Evolutionary conservation across 1,140 invertebrate genomes (phyloP), one percentile per base, ranked within the genome.

Genomic region (Oscheius sp.): DNA sequence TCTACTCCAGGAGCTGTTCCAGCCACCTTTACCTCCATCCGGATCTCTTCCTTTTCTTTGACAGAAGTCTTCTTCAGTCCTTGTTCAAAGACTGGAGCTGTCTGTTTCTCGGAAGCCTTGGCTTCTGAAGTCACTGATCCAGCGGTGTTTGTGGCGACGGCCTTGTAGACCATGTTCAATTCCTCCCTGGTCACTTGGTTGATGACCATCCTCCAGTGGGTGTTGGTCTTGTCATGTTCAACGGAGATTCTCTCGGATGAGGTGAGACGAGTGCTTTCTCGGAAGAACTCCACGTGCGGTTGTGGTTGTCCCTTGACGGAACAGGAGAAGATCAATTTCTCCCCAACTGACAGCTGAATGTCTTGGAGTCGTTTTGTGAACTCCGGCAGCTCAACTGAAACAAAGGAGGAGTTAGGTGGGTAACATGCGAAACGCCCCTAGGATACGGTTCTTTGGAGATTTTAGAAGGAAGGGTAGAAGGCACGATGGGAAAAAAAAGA

Each of bases 11-110:
- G 90, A 0, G 92, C 92, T 79, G 91, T 90, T 1, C 91, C 90
- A 0, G 93, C 89, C 13, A 94, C 89, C 63, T 89, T 88, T 78
- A 95, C 90, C 35, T 89, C 90, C n/a, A 93, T 88, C 42, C 87
- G 89, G 77, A 93, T 91, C 38, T 90, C 90, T 85, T 94, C 91
- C 23, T 90, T 88, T 42, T 73, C 71, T 45, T 72, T 73, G 38
- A 73, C 70, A 18, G 13, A 18, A 18, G 29, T 29, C 10, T 13
- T 26, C 70, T 72, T 58, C 71, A 73, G 28, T 13, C 52, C 70
- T 75, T 74, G 35, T 36, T 73, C 34, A 74, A 73, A 18, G 23
- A 42, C 46, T 67, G 46, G 38, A 49, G 46, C 66, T 7, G 18
- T 65, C 15, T 32, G 31, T 66, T 78, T 78, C 52, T 58, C 58